Conservation (phyloP, 2,888 invertebrate genomes). For the Atethmia centrago region DNA sequence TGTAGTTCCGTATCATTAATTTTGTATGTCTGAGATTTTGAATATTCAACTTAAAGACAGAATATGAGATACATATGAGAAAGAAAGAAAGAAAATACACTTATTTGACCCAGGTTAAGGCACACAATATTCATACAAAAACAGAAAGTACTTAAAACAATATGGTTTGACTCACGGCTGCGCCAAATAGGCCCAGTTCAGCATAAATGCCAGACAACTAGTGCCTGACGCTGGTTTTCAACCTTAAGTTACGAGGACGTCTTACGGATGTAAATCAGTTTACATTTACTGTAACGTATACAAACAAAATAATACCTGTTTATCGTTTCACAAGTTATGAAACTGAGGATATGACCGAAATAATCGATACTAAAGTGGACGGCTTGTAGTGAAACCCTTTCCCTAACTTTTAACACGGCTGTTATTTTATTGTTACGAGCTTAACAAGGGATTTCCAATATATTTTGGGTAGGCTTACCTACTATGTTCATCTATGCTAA, state of each 20-base stretch:
- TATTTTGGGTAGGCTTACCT: slow-evolving; percentile 32
- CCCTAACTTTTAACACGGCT: slow-evolving; percentile 45
- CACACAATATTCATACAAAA: no score
- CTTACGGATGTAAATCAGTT: no score
- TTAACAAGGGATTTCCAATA: slow-evolving; percentile 47
- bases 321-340: background rate
- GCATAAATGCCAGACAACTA: no score
- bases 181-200: no score
- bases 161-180: no score
- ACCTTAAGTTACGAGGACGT: no score
- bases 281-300: background rate
- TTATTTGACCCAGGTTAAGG: no score
- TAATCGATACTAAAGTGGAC: slow-evolving; percentile 46
- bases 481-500: slow-evolving; percentile 6
- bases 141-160: no score
- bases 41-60: background rate
- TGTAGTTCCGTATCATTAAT: background rate
- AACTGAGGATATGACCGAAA: slow-evolving; percentile 6
- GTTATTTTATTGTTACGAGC: slow-evolving; percentile 50
- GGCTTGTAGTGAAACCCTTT: slow-evolving; percentile 34
- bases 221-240: no score
- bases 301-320: background rate
- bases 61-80: no score
- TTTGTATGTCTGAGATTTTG: background rate
- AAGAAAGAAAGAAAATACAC: no score